Base-by-base conservation (phyloP, 2,888 invertebrate genomes). In the Julus scanicus region DNA sequence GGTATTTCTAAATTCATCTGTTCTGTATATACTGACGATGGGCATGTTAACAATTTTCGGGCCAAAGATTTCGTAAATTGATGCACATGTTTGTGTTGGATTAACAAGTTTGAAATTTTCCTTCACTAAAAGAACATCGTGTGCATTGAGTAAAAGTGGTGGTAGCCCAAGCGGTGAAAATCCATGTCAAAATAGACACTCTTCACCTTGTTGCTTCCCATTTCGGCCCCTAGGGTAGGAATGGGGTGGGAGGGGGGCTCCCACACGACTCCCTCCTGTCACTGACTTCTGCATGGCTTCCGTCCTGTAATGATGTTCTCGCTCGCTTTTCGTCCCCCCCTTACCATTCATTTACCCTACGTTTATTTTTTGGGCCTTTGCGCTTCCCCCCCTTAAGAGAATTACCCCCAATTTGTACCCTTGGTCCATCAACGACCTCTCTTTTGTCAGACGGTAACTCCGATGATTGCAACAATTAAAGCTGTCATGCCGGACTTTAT, bases 391-490 rank as follows among this genome's bases (percentile, higher is more conserved):
- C 29, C 13, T 37, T 71, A 53, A 20, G 20, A 80, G 37, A 80
- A 80, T 80, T 80, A 80, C 37, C 80, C 80, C 80, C 80, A 80
- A 80, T 80, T 80, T 37, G 29, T 80, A 80, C 80, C 80, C 80
- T 80, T 80, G 80, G 80, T 80, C 80, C 80, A 80, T 80, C 80
- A 80, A 80, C 80, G 80, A 80, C 80, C 80, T 80, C 80, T 80
- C 80, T 80, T 63, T 80, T 80, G 80, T 80, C 80, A 80, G 80
- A 80, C 37, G 80, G 37, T 80, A 80, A 80, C 80, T 80, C 80
- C 11, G 80, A 80, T 80, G 80, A 80, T 80, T 80, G 29, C 80
- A 37, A 80, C 80, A 80, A 80, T 80, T 80, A 80, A 80, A 80
- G 80, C 80, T 80, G 80, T 80, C 80, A 80, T 80, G 80, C 80